Conservation (phyloP, 2,113 vertebrate species). For the Ia io region DNA sequence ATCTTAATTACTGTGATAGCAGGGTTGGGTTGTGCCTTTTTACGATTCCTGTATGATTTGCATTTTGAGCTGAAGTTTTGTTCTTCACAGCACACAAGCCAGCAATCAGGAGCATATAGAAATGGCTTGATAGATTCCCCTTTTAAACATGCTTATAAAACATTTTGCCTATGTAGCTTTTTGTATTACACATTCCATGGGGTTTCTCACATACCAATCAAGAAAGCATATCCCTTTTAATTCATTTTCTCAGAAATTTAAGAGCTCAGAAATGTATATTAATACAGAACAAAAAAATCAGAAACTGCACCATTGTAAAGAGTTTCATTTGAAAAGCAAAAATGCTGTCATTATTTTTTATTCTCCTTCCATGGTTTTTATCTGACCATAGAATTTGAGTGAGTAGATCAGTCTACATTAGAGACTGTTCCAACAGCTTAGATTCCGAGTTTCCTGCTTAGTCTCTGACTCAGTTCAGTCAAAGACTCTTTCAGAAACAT, state of each 20-base stretch:
- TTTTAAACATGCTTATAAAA: constrained; percentile 73
- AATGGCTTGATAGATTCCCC: constrained; percentile 57
- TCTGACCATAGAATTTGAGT: constrained; percentile 74
- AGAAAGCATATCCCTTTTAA: constrained; percentile 73
- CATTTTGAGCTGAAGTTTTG: constrained; percentile 71
- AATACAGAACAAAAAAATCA: constrained; percentile 69
- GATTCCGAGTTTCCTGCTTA: constrained; percentile 64
- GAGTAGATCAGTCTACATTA: constrained; percentile 73
- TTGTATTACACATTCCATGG: constrained; percentile 58
- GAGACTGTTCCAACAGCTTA: background rate
- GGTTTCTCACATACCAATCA: constrained; percentile 69
- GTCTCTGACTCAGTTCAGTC: constrained; percentile 72
- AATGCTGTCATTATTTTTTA: constrained; percentile 61
- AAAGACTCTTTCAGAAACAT: constrained; percentile 79
- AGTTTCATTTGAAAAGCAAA: constrained; percentile 70
- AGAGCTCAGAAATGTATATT: constrained; percentile 65
- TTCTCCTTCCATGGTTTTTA: constrained; percentile 63
- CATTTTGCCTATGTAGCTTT: constrained; percentile 63
- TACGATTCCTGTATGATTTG: constrained; percentile 68
- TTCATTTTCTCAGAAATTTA: constrained; percentile 72
- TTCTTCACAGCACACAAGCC: constrained; percentile 72
- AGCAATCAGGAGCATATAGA: constrained; percentile 71
- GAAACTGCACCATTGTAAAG: constrained; percentile 62
- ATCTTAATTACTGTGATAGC: constrained; percentile 70
- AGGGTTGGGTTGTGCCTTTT: constrained; percentile 12